These are phyloP conservation scores for Neodiprion virginianus DNA, from an alignment of 1,140 invertebrate species.

Conservation along the genomic window DNA sequence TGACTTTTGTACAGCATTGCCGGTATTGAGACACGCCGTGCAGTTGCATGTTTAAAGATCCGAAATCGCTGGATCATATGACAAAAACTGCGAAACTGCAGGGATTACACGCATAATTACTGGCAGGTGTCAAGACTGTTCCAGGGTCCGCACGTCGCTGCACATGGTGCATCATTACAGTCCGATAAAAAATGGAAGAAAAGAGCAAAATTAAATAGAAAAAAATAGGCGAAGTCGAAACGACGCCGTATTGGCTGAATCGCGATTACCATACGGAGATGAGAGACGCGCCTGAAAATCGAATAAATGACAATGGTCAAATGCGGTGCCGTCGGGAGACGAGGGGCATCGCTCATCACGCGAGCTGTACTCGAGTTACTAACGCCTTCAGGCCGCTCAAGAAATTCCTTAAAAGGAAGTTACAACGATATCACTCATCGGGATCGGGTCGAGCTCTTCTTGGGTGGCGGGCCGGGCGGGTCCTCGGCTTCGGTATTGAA, in stretches of 20 bases:
- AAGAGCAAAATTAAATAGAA: not conserved
- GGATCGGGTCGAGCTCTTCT: constrained; percentile 28
- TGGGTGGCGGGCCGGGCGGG: constrained; percentile 19
- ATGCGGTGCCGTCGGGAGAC: constrained; percentile 37
- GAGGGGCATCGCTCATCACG: constrained; percentile 37
- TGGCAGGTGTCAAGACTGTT: too few relatives aligned
- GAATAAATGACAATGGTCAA: constrained; percentile 40
- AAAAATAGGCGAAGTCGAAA: not conserved
- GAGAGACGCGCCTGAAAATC: not conserved
- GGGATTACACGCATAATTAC: too few relatives aligned
- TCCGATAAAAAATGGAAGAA: too few relatives aligned
- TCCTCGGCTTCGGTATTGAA: constrained; percentile 31
- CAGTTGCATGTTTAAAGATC: too few relatives aligned
- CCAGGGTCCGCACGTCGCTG: too few relatives aligned
- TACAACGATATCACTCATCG: constrained; percentile 36
- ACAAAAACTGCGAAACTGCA: too few relatives aligned
- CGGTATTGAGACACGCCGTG: not conserved
- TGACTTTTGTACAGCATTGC: constrained; percentile 8
- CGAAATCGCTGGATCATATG: not conserved
- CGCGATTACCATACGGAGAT: constrained; percentile 19
- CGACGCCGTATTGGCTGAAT: constrained; percentile 19
- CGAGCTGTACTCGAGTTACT: constrained; percentile 30
- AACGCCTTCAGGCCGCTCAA: constrained; percentile 24
- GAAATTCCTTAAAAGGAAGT: constrained; percentile 29
- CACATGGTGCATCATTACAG: too few relatives aligned